Percentiles rank a stretch among this genome's conserved stretches.
phyloP scores from a whole-genome alignment of 2,113 vertebrate species.

The Hemiscyllium ocellatum region DNA sequence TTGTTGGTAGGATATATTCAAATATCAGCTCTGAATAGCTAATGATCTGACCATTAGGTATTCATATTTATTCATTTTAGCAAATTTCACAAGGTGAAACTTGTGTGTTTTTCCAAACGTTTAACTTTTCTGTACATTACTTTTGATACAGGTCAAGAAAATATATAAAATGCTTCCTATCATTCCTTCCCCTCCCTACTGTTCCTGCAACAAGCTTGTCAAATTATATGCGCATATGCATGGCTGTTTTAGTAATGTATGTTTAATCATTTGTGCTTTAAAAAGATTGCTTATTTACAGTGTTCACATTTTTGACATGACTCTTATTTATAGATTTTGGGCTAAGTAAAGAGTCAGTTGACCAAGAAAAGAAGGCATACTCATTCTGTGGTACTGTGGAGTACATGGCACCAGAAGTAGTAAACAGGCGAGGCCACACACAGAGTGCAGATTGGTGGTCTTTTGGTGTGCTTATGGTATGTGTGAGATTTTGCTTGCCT shows the following conservation, averaged over 20 bases:
- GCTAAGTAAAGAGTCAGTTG: constrained; percentile 97
- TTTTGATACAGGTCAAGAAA: background rate
- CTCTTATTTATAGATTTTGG: constrained; percentile 76
- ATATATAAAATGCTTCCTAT: background rate
- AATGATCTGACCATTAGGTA: background rate
- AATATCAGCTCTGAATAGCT: background rate
- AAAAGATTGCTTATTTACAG: background rate
- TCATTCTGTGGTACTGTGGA: constrained; percentile 99
- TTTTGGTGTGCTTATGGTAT: constrained; percentile 93
- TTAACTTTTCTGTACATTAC: background rate
- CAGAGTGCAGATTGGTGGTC: constrained; percentile 99
- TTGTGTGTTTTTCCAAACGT: background rate
- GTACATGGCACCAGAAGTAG: constrained; percentile 98
- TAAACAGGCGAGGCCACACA: constrained; percentile 94
- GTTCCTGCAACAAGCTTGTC: background rate
- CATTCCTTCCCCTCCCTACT: background rate
- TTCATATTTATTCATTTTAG: background rate
- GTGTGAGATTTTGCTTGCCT: constrained; percentile 31
- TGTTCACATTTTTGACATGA: constrained; percentile 18
- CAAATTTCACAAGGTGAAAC: background rate
- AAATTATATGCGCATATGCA: background rate
- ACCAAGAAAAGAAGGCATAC: constrained; percentile 96
- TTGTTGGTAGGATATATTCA: background rate
- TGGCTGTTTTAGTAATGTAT: background rate
- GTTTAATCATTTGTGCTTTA: background rate